A percentile compares a stretch with the other conserved stretches of the same genome.
These are phyloP conservation scores for Trachymyrmex cornetzi DNA, from an alignment of 1,140 invertebrate genomes.

Conservation along the genomic window DNA sequence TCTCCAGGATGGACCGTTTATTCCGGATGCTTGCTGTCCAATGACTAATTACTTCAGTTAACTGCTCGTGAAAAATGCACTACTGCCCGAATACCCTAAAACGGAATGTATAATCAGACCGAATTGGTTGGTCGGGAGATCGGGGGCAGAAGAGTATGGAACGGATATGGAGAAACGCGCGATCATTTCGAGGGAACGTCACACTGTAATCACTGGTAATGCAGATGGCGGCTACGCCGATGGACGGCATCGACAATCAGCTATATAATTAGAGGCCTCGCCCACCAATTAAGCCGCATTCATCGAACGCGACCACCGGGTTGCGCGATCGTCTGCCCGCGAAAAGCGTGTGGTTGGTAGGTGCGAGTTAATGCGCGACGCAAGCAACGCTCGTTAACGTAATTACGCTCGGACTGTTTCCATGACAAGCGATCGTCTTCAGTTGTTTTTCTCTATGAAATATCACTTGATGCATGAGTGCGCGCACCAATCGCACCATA, in stretches of 20 bases:
- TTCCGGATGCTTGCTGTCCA: slow-evolving; percentile 73
- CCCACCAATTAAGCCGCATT: slow-evolving; percentile 79
- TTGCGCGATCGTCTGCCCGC: slow-evolving; percentile 59
- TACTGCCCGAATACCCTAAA: slow-evolving; percentile 77
- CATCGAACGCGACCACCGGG: slow-evolving; percentile 64
- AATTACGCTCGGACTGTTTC: slow-evolving; percentile 49
- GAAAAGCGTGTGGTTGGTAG: slow-evolving; percentile 68
- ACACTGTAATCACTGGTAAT: slow-evolving; percentile 80
- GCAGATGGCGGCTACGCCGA: slow-evolving; percentile 73
- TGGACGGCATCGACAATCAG: slow-evolving; percentile 77
- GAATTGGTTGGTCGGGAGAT: slow-evolving; percentile 64
- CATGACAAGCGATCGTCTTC: background rate
- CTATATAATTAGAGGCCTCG: slow-evolving; percentile 77
- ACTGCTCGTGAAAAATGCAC: slow-evolving; percentile 79
- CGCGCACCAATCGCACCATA: background rate
- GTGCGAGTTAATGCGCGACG: slow-evolving; percentile 64
- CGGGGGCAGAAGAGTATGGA: slow-evolving; percentile 58
- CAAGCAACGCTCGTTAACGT: slow-evolving; percentile 60
- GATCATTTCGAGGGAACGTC: slow-evolving; percentile 71
- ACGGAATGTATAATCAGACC: slow-evolving; percentile 77
- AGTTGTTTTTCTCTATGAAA: background rate
- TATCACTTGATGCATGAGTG: background rate
- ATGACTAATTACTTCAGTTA: slow-evolving; percentile 77
- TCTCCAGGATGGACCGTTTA: slow-evolving; percentile 67
- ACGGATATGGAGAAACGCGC: background rate